Conservation (phyloP, 2,113 vertebrate species). For the Tychaedon coryphoeus region DNA sequence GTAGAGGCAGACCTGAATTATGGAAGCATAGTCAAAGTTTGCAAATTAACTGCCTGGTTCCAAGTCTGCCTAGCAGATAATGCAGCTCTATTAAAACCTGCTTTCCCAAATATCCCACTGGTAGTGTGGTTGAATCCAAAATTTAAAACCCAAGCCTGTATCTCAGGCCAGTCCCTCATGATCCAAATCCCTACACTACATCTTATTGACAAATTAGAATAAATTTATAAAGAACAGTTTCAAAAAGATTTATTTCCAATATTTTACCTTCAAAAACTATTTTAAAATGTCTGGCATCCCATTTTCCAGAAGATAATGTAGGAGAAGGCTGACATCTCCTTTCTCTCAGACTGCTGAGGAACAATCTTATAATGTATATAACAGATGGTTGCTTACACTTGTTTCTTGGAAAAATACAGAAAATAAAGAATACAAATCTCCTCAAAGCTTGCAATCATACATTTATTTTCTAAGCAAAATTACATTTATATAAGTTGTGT, state of each 20-base stretch:
- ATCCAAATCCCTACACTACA: neutral
- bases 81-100: neutral
- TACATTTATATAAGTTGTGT: rapidly evolving
- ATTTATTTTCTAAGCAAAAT: neutral
- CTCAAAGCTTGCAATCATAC: neutral
- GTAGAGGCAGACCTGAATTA: neutral
- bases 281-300: neutral
- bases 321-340: neutral
- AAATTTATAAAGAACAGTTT: neutral
- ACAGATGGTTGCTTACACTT: neutral
- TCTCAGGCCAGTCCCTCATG: neutral
- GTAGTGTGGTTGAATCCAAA: neutral
- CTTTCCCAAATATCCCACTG: neutral
- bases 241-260: neutral
- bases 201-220: neutral
- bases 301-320: neutral
- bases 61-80: neutral
- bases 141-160: neutral
- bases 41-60: neutral
- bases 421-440: neutral
- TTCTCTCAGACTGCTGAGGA: neutral
- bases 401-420: neutral
- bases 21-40: neutral
- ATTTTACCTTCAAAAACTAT: neutral
- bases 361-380: neutral